Conservation (phyloP, 2,888 invertebrate species). For the Lysandra bellargus region DNA sequence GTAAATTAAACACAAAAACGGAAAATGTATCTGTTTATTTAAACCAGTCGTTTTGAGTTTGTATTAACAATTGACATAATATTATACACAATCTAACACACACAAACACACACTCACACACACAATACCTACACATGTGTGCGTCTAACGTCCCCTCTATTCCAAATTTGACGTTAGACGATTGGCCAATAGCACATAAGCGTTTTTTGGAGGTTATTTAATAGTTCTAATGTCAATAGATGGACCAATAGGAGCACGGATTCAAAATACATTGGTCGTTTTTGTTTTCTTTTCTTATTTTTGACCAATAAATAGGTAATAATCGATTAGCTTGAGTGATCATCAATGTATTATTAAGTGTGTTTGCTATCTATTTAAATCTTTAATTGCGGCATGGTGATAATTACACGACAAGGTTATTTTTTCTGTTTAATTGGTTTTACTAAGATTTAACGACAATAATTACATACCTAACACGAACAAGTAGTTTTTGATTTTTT, state of each 20-base stretch:
- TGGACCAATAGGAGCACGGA: neutral
- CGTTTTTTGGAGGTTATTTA: constrained; percentile 6
- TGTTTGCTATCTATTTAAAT: constrained; percentile 13
- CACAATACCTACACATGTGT: constrained; percentile 30
- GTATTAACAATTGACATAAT: neutral
- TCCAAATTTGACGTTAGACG: constrained; percentile 73
- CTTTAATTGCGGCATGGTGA: neutral
- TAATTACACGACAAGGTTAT: constrained; percentile 7
- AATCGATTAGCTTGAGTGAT: neutral
- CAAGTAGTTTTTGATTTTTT: neutral
- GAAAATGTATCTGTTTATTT: neutral
- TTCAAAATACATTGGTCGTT: neutral
- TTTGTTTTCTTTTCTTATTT: neutral
- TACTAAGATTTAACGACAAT: neutral
- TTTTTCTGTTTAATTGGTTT: constrained; percentile 1
- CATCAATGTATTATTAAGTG: neutral
- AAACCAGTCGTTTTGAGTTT: constrained; percentile 18
- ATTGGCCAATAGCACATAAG: constrained; percentile 54
- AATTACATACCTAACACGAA: neutral
- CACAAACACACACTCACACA: neutral
- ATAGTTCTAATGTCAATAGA: constrained; percentile 21
- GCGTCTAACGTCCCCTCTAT: constrained; percentile 38
- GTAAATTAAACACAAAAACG: constrained; percentile 22
- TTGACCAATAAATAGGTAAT: neutral
- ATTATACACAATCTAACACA: neutral